Evolutionary conservation across 2,888 invertebrate species (phyloP).

Genomic region (Apodemia zela): DNA sequence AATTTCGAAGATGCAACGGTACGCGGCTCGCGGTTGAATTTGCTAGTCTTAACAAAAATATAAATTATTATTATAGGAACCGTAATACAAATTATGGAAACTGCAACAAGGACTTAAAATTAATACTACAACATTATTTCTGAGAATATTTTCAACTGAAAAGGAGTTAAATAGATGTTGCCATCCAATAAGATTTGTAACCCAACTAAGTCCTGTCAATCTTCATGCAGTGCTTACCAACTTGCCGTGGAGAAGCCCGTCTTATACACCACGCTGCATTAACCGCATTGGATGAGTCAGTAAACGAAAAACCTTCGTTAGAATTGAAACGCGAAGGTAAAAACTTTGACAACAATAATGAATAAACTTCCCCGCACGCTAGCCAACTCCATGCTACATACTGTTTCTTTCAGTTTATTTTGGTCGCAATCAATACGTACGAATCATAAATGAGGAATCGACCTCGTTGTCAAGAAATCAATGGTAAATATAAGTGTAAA

Average conservation of each 20-base stretch:
- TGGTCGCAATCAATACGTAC: constrained; percentile 69
- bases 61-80: background rate
- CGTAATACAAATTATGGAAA: background rate
- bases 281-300: constrained; percentile 75
- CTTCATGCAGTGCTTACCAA: constrained; percentile 51
- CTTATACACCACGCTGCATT: constrained; percentile 65
- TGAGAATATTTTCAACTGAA: background rate
- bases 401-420: constrained; percentile 77
- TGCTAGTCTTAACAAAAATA: constrained; percentile 36
- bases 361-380: constrained; percentile 55
- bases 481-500: constrained; percentile 58
- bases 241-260: constrained; percentile 51
- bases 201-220: background rate
- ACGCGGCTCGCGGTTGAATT: constrained; percentile 46
- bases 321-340: constrained; percentile 42
- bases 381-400: constrained; percentile 72
- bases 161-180: background rate
- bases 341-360: constrained; percentile 38
- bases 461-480: constrained; percentile 61
- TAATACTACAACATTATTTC: background rate
- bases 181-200: background rate
- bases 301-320: constrained; percentile 59
- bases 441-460: constrained; percentile 64
- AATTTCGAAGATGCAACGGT: constrained; percentile 60
- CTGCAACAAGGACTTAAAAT: background rate